phyloP scores from a whole-genome alignment of 2,113 vertebrate species.

The Talpa occidentalis region DNA sequence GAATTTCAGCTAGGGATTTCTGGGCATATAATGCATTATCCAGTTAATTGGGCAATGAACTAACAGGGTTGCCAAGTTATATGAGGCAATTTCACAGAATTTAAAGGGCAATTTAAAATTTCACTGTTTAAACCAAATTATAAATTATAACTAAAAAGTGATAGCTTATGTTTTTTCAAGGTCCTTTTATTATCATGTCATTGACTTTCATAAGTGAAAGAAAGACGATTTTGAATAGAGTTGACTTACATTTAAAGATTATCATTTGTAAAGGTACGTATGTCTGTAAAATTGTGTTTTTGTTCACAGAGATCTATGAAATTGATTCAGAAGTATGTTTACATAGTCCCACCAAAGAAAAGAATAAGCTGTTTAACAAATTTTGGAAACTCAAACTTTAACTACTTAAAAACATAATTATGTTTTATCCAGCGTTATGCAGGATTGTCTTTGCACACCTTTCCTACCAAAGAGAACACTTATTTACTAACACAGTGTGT shows the following conservation, averaged over 20 bases:
- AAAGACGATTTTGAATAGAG: not conserved
- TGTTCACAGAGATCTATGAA: not conserved
- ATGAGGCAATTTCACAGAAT: constrained; percentile 2
- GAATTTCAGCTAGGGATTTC: constrained; percentile 21
- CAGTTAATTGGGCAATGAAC: not conserved
- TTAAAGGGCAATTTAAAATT: constrained; percentile 37
- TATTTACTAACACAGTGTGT: not conserved
- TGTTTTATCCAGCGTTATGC: not conserved
- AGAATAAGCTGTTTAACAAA: not conserved
- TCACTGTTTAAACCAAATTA: constrained; percentile 23
- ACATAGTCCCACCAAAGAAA: not conserved
- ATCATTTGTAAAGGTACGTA: not conserved
- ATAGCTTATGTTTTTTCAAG: not conserved
- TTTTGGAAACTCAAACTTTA: not conserved
- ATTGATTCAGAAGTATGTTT: not conserved
- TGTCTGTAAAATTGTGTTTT: not conserved
- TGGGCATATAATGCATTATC: not conserved
- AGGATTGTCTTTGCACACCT: not conserved
- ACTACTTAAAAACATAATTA: not conserved
- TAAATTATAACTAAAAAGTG: not conserved
- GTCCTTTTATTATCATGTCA: not conserved
- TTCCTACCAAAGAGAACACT: not conserved
- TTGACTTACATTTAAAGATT: not conserved
- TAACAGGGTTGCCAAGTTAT: not conserved
- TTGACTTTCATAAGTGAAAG: not conserved